Percentiles rank a stretch among this genome's conserved stretches.
Evolutionary conservation across 2,797 vertebrate genomes (phyloP).

Genomic region (Rallus crepitans): DNA sequence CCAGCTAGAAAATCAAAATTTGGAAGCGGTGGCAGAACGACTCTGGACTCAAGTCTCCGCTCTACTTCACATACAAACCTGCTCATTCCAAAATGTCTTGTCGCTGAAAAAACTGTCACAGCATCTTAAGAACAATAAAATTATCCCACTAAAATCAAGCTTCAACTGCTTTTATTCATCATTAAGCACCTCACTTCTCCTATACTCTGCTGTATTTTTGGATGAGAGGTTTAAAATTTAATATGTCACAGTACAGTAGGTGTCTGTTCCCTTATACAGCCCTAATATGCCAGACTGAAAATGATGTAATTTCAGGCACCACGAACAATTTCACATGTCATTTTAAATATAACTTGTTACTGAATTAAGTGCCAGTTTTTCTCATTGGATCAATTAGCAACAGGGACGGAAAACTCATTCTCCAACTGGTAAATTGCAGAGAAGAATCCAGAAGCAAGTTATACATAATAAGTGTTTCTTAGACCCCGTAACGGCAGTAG

Average conservation of each 20-base stretch:
- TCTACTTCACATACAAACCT: background rate
- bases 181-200: background rate
- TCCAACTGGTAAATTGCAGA: slow-evolving; percentile 62
- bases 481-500: background rate
- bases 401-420: slow-evolving; percentile 59
- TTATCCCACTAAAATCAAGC: background rate
- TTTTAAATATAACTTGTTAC: slow-evolving; percentile 63
- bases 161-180: background rate
- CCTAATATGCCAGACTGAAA: slow-evolving; percentile 56
- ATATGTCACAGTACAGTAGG: slow-evolving; percentile 38
- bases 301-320: slow-evolving; percentile 55
- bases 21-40: background rate
- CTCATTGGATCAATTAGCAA: slow-evolving; percentile 67
- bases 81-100: background rate
- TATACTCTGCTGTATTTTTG: slow-evolving; percentile 6
- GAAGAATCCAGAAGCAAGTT: slow-evolving; percentile 60
- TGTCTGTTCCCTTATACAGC: slow-evolving; percentile 30
- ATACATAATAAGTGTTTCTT: slow-evolving; percentile 41
- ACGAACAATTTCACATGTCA: slow-evolving; percentile 47
- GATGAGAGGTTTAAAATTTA: slow-evolving; percentile 52
- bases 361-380: slow-evolving; percentile 60
- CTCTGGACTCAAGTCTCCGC: background rate
- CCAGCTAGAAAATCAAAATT: background rate
- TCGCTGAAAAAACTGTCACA: background rate
- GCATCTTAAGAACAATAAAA: background rate